Evolutionary conservation across 2,797 vertebrate species (phyloP), one percentile per base, ranked within the genome.

Genomic region (Danionella dracula): DNA sequence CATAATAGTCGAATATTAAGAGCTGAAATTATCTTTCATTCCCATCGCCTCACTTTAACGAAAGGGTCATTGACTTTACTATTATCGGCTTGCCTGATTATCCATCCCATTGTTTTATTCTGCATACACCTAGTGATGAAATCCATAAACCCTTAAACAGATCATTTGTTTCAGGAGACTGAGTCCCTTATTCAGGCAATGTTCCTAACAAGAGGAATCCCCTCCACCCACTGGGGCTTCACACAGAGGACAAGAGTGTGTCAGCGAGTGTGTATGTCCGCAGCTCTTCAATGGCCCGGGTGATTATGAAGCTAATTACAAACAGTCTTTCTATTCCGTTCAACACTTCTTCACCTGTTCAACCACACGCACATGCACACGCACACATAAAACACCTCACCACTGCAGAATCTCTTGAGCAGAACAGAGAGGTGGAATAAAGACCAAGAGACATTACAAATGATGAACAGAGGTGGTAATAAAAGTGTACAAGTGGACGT

Each of bases 241-340:
- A 27, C 20, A 31, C 8, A 42, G 37, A n/a, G 49, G 13, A 62
- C 17, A 19, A n/a, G 17, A 19, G 56, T 59, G 56, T 42, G 48
- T 54, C n/a, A n/a, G 12, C 54, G 50, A 60, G 45, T 65, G 71
- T 69, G 72, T 61, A 62, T 75, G 64, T 44, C 50, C 48, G 38
- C 49, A 27, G 81, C 82, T 80, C 84, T 87, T 88, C 83, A 89
- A 87, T 87, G 87, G 84, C 75, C 80, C 83, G 84, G 84, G 81
- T 91, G 85, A 93, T 93, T 92, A 91, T 88, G 75, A 84, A 75
- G 76, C 85, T 88, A 89, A 93, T 93, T 91, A 90, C 82, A 80
- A 81, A 77, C 76, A 88, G 81, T 78, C 82, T 75, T 70, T 81
- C 82, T 84, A 91, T 81, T 90, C 89, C 91, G 91, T 27, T 27